Base-by-base conservation (phyloP, 2,113 vertebrate species). In the Nothobranchius kuhntae region DNA sequence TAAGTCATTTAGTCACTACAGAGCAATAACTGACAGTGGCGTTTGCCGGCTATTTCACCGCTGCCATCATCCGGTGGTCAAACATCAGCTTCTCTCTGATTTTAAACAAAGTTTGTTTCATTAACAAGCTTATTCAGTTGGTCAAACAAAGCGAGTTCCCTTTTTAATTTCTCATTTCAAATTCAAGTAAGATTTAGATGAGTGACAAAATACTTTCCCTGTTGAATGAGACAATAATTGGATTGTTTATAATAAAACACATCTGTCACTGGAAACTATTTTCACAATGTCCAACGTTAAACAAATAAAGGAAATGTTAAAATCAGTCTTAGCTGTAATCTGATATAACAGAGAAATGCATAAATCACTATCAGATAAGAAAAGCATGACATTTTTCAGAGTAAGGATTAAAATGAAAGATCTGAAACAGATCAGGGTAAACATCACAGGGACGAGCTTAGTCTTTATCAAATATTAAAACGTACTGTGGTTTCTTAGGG, bases 1-100 rank as follows among this genome's bases (percentile, higher is more conserved):
- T 21, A 21, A 21, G 21, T 21, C 21, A 21, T 21, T 21, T 21
- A 21, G 21, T 84, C 81, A 65, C 63, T 61, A 11, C 40, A 71
- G 84, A 82, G 80, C 77, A 83, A 83, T 81, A 86, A 89, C 44
- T 75, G 86, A 87, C 83, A 88, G 78, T 52, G 63, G 71, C 79
- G 83, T 87, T 81, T 87, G 80, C 61, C 72, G 52, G 70, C 79
- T 13, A 52, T 61, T 81, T 21, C 10, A 52, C 77, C 64, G 61
- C 71, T 62, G 70, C 71, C 75, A 71, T 67, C 62, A 54, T 63
- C 54, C 72, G 54, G 40, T 42, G 78, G 85, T 85, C 84, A 88
- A 76, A 85, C 74, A 81, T 85, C 71, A 81, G 44, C 10, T 71
- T 47, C 38, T 59, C 13, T 45, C 1, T 1, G 50, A 69, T 55